Conservation (phyloP, 2,797 vertebrate genomes). For the Gymnoscopelus microlampas region DNA sequence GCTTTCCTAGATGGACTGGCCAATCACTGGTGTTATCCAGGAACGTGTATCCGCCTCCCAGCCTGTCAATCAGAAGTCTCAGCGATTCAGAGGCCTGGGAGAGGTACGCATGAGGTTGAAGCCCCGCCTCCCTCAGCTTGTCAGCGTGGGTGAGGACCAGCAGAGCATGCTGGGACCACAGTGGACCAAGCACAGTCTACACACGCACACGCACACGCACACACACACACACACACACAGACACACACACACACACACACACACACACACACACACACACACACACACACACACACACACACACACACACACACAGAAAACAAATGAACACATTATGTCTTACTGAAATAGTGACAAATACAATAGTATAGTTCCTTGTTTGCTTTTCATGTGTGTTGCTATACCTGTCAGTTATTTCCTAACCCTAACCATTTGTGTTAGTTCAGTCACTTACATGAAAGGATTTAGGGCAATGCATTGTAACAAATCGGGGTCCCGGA, state of each 20-base stretch:
- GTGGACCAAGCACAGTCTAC: conserved; percentile 60
- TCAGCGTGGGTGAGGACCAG: conserved; percentile 64
- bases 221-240: conserved; percentile 16
- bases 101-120: conserved; percentile 33
- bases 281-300: neutral
- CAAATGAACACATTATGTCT: too few species aligned
- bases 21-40: conserved; percentile 68
- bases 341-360: too few species aligned
- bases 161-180: conserved; percentile 56
- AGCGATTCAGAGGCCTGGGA: conserved; percentile 50
- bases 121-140: conserved; percentile 46
- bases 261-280: neutral
- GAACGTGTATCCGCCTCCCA: conserved; percentile 51
- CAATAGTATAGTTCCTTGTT: too few species aligned
- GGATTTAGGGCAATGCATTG: too few species aligned
- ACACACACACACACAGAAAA: too few species aligned
- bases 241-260: neutral
- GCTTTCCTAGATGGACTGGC: conserved; percentile 47
- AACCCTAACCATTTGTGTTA: too few species aligned
- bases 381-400: too few species aligned
- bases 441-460: too few species aligned
- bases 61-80: conserved; percentile 34
- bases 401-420: too few species aligned
- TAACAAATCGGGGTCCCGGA: too few species aligned
- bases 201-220: conserved; percentile 7